Conservation (phyloP, 2,797 vertebrate genomes). For the Leuciscus waleckii region DNA sequence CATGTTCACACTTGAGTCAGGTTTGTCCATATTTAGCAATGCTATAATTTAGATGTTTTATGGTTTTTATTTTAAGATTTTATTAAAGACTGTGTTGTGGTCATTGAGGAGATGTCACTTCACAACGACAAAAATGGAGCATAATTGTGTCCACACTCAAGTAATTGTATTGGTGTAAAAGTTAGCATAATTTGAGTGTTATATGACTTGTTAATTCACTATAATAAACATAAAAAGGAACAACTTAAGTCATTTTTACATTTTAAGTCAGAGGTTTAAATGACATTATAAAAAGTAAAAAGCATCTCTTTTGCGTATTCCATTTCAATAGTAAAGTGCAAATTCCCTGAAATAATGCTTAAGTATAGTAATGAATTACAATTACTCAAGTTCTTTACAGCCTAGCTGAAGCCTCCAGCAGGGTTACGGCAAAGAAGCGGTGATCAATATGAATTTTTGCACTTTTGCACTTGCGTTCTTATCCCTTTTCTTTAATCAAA, state of each 20-base stretch:
- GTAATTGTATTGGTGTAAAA: neutral
- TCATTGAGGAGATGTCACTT: neutral
- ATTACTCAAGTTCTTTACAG: slow-evolving; percentile 33
- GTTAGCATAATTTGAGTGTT: neutral
- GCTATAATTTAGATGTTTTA: neutral
- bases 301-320: neutral
- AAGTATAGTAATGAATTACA: slow-evolving; percentile 30
- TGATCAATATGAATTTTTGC: slow-evolving; percentile 78
- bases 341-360: slow-evolving; percentile 7
- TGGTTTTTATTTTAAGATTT: neutral
- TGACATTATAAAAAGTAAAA: neutral
- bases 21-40: neutral
- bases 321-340: neutral
- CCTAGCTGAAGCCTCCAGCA: slow-evolving; percentile 59
- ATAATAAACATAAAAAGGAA: neutral
- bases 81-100: neutral
- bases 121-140: neutral
- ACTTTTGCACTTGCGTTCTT: slow-evolving; percentile 77
- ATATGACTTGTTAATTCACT: neutral
- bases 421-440: slow-evolving; percentile 71
- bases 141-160: neutral
- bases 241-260: neutral
- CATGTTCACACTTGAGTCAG: neutral
- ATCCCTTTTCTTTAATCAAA: slow-evolving; percentile 68
- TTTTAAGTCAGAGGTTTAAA: neutral